Base-by-base conservation (phyloP, 1,140 invertebrate genomes). In the Neodiprion lecontei region DNA sequence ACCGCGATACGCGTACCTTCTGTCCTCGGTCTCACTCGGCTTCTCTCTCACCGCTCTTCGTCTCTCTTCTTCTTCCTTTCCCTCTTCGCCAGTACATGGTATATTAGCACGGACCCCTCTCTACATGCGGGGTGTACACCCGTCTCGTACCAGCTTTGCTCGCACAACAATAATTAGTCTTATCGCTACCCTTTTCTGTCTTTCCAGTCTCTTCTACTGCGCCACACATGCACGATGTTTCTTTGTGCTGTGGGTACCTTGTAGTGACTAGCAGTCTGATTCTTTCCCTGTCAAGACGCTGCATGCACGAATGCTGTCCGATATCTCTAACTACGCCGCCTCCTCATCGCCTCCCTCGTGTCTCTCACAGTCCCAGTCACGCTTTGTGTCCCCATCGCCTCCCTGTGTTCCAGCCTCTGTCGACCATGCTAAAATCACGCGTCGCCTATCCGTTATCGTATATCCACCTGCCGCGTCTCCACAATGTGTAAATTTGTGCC, bases 101-200 rank as follows among this genome's bases (percentile, higher is more conserved):
- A 17, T 61, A 61, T 61, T 61, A 61, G 53, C 53, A 17, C 11
- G n/a, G 53, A 14, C 53, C n/a, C 50, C 53, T 61, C 53, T 17
- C 28, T 5, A 40, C 28, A 40, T 40, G 5, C 28, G 28, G 28
- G 28, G 28, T 40, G 28, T 40, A 40, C 5, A 1, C 5, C 28
- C 28, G 28, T 40, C 28, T 5, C 28, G 28, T 40, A 40, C 28
- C 28, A 9, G 53, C 11, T 17, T 9, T 17, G 12, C 65, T 68
- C 78, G 74, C 73, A 78, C 80, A 84, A 85, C 83, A 84, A 86
- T 85, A 86, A 86, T 86, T 86, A 84, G 83, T 81, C 77, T 85
- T 84, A 85, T 85, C 83, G 79, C 50, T 50, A 74, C 69, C 48
- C 74, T 73, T 74, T 81, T 77, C 74, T 14, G 53, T 4, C 53